Conservation (phyloP, 2,888 invertebrate species). For the Kuschelorhynchus macadamiae region DNA sequence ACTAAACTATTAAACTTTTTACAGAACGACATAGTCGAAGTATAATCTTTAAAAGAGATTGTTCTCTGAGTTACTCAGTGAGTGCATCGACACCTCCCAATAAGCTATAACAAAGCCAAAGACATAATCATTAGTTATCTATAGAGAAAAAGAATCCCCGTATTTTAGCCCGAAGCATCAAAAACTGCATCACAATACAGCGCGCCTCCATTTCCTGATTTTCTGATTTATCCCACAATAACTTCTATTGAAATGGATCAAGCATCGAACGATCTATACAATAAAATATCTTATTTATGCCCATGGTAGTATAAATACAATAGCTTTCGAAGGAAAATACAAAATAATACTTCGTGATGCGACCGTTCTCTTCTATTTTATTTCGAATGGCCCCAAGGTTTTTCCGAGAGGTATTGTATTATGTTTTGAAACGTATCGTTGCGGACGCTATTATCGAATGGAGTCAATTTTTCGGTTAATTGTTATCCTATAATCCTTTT, state of each 20-base stretch:
- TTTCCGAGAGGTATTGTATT: slow-evolving; percentile 32
- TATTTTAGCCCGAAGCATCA: slow-evolving; percentile 22
- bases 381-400: slow-evolving; percentile 24
- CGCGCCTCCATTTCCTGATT: slow-evolving; percentile 30
- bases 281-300: slow-evolving; percentile 45
- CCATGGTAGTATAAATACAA: slow-evolving; percentile 37
- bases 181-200: slow-evolving; percentile 26
- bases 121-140: neutral
- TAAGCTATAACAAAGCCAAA: too few relatives aligned
- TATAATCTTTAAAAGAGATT: too few relatives aligned
- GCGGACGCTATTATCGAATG: neutral
- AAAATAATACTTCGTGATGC: slow-evolving; percentile 39
- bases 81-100: too few relatives aligned
- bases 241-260: slow-evolving; percentile 36
- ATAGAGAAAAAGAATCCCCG: neutral
- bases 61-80: too few relatives aligned
- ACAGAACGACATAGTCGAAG: too few relatives aligned
- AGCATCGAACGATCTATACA: slow-evolving; percentile 27
- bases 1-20: too few relatives aligned
- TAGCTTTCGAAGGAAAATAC: slow-evolving; percentile 37
- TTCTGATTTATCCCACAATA: slow-evolving; percentile 37
- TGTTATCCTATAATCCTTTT: too few relatives aligned
- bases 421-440: slow-evolving; percentile 3
- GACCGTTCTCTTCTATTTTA: slow-evolving; percentile 30
- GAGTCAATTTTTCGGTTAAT: too few relatives aligned